These are phyloP conservation scores for Xyrauchen texanus DNA, from an alignment of 2,113 vertebrate species.

Conservation along the genomic window DNA sequence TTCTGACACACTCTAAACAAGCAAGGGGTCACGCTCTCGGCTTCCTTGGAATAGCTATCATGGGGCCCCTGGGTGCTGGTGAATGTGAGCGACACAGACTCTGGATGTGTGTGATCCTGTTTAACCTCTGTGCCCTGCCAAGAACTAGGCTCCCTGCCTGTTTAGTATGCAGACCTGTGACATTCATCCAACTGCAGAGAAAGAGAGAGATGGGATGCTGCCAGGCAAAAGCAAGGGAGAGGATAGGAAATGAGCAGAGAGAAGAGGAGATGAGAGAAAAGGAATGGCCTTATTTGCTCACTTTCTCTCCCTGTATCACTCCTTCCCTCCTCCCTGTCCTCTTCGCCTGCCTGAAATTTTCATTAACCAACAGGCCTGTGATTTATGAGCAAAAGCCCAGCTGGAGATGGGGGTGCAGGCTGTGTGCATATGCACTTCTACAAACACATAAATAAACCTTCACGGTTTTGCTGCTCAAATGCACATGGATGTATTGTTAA, in stretches of 20 bases:
- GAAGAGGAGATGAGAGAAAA: neutral
- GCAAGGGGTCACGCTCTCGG: slow-evolving; percentile 52
- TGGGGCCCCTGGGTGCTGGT: slow-evolving; percentile 31
- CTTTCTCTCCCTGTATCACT: slow-evolving; percentile 20
- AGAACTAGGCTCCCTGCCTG: slow-evolving; percentile 59
- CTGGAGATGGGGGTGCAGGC: slow-evolving; percentile 4
- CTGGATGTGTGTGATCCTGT: slow-evolving; percentile 60
- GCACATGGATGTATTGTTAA: slow-evolving; percentile 6
- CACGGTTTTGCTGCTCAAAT: slow-evolving; percentile 7
- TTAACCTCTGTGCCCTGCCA: slow-evolving; percentile 61
- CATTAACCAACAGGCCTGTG: slow-evolving; percentile 44
- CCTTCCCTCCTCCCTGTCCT: slow-evolving; percentile 16
- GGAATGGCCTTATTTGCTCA: slow-evolving; percentile 13
- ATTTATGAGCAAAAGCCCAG: slow-evolving; percentile 44
- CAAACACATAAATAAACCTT: slow-evolving; percentile 3
- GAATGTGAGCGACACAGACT: slow-evolving; percentile 25
- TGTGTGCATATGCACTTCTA: slow-evolving; percentile 35
- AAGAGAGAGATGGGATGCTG: slow-evolving; percentile 6
- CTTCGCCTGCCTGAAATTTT: slow-evolving; percentile 46
- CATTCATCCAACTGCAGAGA: slow-evolving; percentile 9
- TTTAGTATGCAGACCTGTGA: slow-evolving; percentile 60
- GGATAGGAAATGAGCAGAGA: neutral
- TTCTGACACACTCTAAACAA: slow-evolving; percentile 60
- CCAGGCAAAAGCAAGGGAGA: neutral
- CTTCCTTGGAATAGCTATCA: slow-evolving; percentile 50